Conservation (phyloP, 2,888 invertebrate genomes). For the Apoda limacodes region DNA sequence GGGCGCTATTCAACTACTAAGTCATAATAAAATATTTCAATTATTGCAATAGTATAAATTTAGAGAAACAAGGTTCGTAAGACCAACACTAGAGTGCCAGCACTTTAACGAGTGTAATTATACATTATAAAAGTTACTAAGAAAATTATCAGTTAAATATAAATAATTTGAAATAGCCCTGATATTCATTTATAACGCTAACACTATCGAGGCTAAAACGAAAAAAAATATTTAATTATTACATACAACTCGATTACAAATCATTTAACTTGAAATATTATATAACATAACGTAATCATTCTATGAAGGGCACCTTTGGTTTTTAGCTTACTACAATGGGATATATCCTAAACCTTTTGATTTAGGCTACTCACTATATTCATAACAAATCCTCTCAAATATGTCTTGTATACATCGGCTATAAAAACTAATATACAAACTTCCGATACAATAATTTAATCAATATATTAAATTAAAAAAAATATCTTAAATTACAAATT, state of each 20-base stretch:
- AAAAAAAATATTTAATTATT: constrained; percentile 61
- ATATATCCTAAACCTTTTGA: constrained; percentile 65
- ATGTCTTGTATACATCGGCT: constrained; percentile 58
- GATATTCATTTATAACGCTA: constrained; percentile 64
- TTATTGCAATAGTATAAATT: constrained; percentile 49
- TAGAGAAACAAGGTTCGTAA: constrained; percentile 51
- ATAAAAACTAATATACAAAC: constrained; percentile 57
- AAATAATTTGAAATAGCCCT: constrained; percentile 68
- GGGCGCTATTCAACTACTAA: constrained; percentile 30
- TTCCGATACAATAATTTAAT: constrained; percentile 54
- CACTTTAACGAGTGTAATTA: constrained; percentile 66
- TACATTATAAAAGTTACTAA: constrained; percentile 64
- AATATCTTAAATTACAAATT: no score
- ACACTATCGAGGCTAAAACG: constrained; percentile 65
- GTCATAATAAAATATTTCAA: constrained; percentile 26
- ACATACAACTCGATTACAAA: constrained; percentile 65
- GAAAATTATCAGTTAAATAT: constrained; percentile 67
- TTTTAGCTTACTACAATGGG: constrained; percentile 79
- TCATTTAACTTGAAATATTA: constrained; percentile 67
- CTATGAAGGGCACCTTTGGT: constrained; percentile 88
- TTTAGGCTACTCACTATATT: constrained; percentile 61
- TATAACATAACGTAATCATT: constrained; percentile 69
- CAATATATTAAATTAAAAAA: constrained; percentile 52
- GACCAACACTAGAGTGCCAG: constrained; percentile 68
- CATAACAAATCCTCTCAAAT: constrained; percentile 59